Percentiles rank a stretch among this genome's conserved stretches.
Conservation (phyloP, 2,888 invertebrate genomes). For the Syrista parreyssii region DNA sequence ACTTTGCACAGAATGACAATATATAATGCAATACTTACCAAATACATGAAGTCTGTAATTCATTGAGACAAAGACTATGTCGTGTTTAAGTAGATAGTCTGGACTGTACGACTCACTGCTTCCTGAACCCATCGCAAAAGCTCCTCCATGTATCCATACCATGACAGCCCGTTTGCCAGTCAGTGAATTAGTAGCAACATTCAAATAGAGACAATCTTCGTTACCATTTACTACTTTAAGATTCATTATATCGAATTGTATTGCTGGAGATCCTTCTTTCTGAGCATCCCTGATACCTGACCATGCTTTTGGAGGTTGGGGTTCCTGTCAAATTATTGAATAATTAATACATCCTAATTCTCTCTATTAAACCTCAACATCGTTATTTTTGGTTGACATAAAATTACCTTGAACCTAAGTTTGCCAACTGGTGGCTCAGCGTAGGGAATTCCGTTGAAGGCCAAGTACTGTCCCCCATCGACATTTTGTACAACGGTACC, state of each 20-base stretch:
- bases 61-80: slow-evolving; percentile 37
- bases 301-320: slow-evolving; percentile 35
- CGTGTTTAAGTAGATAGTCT: slow-evolving; percentile 39
- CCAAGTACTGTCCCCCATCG: slow-evolving; percentile 47
- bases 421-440: slow-evolving; percentile 62
- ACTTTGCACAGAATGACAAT: no score
- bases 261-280: not conserved
- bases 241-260: slow-evolving; percentile 12
- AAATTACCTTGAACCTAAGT: slow-evolving; percentile 61
- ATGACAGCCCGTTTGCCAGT: slow-evolving; percentile 36
- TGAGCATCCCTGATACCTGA: slow-evolving; percentile 32
- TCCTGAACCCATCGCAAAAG: slow-evolving; percentile 29
- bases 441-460: slow-evolving; percentile 61
- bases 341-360: no score
- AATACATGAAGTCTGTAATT: slow-evolving; percentile 39
- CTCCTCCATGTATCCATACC: slow-evolving; percentile 47
- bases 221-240: slow-evolving; percentile 12
- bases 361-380: no score
- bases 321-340: slow-evolving; percentile 28
- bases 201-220: slow-evolving; percentile 45
- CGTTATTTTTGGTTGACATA: no score
- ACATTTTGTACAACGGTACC: slow-evolving; percentile 46
- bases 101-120: slow-evolving; percentile 28
- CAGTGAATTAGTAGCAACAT: slow-evolving; percentile 32
- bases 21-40: slow-evolving; percentile 23